phyloP scores from a whole-genome alignment of 2,113 vertebrate species.

The Nothocercus nigrocapillus region DNA sequence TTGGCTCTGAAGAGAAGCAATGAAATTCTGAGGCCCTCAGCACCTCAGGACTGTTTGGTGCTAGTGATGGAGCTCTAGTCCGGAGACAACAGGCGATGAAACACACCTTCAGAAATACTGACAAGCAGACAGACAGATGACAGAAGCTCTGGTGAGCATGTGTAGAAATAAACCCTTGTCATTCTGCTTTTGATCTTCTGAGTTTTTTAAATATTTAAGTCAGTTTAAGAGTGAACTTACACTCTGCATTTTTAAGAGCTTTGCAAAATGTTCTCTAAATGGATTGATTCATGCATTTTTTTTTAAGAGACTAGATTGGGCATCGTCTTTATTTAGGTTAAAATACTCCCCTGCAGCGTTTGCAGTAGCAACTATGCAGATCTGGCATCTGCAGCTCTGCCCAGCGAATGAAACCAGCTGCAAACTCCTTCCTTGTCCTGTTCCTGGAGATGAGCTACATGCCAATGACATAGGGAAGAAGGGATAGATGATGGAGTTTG shows the following conservation, averaged over 20 bases:
- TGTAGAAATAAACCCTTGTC: conserved; percentile 37
- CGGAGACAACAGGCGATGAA: conserved; percentile 12
- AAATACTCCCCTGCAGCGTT: not conserved
- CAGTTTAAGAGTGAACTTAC: not conserved
- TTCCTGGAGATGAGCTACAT: not conserved
- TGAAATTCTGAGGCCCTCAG: not conserved
- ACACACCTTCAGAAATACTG: conserved; percentile 25
- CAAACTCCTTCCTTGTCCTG: conserved; percentile 10
- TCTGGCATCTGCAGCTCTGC: not conserved
- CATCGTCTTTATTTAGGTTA: not conserved
- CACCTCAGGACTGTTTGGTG: not conserved
- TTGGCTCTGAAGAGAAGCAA: not conserved
- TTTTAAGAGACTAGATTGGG: not conserved
- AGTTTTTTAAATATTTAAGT: not conserved
- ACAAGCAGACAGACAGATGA: not conserved
- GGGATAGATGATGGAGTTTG: not conserved
- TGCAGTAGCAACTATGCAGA: not conserved
- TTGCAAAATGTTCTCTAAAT: not conserved
- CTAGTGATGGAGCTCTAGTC: not conserved
- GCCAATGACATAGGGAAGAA: conserved; percentile 1
- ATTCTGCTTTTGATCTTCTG: conserved; percentile 32
- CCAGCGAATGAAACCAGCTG: not conserved
- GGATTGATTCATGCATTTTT: not conserved
- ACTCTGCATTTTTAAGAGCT: not conserved
- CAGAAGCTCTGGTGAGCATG: not conserved